Evolutionary conservation across 2,888 invertebrate species (phyloP).

Genomic region (Seladonia tumulorum): DNA sequence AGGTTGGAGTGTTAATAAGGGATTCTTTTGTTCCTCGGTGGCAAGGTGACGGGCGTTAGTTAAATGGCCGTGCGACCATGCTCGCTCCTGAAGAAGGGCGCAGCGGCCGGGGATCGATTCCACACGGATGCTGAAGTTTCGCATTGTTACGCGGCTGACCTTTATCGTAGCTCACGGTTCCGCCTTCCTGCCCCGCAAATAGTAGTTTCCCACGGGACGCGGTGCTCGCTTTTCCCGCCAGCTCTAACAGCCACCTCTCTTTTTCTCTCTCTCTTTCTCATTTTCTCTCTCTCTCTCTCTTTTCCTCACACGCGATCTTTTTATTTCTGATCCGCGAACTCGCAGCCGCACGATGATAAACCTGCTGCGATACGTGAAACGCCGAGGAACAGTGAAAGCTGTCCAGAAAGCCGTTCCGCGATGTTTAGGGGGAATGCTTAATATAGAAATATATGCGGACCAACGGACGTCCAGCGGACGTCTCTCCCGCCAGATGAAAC

Average conservation of each 20-base stretch:
- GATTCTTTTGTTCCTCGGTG: not conserved
- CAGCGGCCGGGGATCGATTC: slow-evolving; percentile 27
- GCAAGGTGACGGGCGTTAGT: slow-evolving; percentile 7
- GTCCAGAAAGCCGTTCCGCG: slow-evolving; percentile 20
- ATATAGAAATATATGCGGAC: not conserved
- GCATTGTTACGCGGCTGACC: slow-evolving; percentile 53
- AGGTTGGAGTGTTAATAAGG: not conserved
- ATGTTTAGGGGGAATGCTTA: not conserved
- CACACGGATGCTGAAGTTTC: slow-evolving; percentile 9
- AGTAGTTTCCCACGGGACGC: slow-evolving; percentile 48
- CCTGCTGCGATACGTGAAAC: slow-evolving; percentile 1
- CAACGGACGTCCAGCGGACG: not conserved
- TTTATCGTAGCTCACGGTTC: slow-evolving; percentile 40
- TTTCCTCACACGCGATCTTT: not conserved
- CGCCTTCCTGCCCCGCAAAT: slow-evolving; percentile 19
- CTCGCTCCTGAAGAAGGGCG: slow-evolving; percentile 19
- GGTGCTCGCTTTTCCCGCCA: not conserved
- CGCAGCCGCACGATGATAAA: not conserved
- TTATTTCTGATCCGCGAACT: slow-evolving; percentile 4
- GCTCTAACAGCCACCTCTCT: not conserved
- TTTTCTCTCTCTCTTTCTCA: not conserved
- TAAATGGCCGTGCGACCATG: not conserved
- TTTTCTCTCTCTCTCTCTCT: not conserved
- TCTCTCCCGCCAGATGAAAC: not conserved
- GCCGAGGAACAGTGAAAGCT: slow-evolving; percentile 25